Evolutionary conservation across 2,797 vertebrate species (phyloP).

Genomic region (Chiroxiphia lanceolata): DNA sequence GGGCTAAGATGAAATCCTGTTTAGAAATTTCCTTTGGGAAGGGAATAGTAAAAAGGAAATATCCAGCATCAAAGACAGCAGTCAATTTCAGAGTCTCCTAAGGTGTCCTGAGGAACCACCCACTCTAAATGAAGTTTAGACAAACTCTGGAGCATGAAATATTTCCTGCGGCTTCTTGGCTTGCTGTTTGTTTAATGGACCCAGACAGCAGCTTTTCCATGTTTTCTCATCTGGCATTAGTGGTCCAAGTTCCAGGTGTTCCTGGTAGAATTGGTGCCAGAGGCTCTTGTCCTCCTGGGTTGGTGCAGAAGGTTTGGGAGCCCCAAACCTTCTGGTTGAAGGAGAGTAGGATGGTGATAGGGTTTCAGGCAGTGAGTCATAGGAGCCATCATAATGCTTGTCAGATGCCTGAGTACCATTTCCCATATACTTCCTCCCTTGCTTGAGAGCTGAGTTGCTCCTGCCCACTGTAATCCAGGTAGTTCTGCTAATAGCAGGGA

Average conservation of each 20-base stretch:
- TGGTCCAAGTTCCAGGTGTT: not conserved
- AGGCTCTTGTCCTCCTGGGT: not conserved
- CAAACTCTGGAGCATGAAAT: not conserved
- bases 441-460: not conserved
- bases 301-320: not conserved
- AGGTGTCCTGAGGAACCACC: not conserved
- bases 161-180: not conserved
- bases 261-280: not conserved
- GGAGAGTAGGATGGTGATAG: not conserved
- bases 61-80: not conserved
- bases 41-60: not conserved
- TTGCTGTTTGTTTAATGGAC: not conserved
- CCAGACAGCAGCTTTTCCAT: not conserved
- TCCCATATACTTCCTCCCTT: not conserved
- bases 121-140: accelerated
- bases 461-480: not conserved
- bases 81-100: not conserved
- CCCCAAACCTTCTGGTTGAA: not conserved
- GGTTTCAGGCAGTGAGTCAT: not conserved
- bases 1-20: not conserved
- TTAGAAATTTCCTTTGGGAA: not conserved
- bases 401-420: not conserved
- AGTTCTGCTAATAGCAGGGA: not conserved
- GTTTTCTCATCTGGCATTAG: not conserved
- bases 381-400: not conserved